Percentiles rank a stretch among this genome's conserved stretches.
Conservation (phyloP, 2,888 invertebrate genomes). For the Hemithea aestivaria region DNA sequence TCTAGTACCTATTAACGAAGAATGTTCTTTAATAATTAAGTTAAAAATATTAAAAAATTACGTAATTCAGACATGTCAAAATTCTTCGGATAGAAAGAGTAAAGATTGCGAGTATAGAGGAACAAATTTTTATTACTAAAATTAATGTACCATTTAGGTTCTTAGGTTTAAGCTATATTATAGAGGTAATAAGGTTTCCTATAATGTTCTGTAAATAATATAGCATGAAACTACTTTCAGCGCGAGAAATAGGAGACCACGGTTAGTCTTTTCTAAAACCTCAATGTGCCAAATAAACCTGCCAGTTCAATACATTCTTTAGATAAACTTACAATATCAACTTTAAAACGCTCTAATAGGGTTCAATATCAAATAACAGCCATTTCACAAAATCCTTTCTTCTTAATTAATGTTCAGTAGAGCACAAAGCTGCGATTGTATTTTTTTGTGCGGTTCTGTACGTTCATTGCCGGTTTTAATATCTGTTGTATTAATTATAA, state of each 20-base stretch:
- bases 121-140: too few species aligned
- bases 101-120: too few species aligned
- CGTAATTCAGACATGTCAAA: background rate
- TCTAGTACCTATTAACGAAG: too few species aligned
- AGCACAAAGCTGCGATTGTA: conserved; percentile 66
- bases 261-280: conserved; percentile 41
- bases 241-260: too few species aligned
- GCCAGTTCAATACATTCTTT: conserved; percentile 33
- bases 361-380: conserved; percentile 35
- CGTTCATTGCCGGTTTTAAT: conserved; percentile 64
- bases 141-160: too few species aligned
- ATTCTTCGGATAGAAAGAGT: too few species aligned
- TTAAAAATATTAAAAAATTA: too few species aligned
- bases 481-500: conserved; percentile 69
- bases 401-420: conserved; percentile 71
- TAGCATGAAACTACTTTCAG: too few species aligned
- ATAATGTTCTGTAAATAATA: too few species aligned
- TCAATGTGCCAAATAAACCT: conserved; percentile 49
- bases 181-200: too few species aligned
- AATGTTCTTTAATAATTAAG: too few species aligned
- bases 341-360: conserved; percentile 22
- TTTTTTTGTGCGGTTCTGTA: conserved; percentile 58
- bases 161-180: too few species aligned
- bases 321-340: conserved; percentile 31
- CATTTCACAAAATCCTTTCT: conserved; percentile 51